A percentile compares a stretch with the other conserved stretches of the same genome.
These are phyloP conservation scores for Nettapus auritus DNA, from an alignment of 2,113 vertebrate genomes.

Conservation along the genomic window DNA sequence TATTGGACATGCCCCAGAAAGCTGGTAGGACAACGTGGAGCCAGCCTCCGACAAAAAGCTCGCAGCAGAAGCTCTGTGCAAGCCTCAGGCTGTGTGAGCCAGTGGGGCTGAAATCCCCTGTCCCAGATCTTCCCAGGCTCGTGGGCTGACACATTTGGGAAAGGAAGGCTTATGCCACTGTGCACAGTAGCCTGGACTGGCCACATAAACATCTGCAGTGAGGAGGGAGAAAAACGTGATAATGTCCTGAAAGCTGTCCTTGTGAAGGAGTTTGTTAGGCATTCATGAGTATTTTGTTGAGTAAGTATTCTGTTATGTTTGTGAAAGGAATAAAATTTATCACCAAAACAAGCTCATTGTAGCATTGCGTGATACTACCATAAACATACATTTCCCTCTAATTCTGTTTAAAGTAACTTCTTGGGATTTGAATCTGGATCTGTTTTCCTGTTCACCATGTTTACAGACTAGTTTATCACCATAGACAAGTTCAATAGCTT, in stretches of 20 bases:
- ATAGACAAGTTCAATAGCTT: not conserved
- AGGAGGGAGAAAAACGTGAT: not conserved
- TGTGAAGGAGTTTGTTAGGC: not conserved
- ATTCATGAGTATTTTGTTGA: not conserved
- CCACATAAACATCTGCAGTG: not conserved
- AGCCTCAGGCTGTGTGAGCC: not conserved
- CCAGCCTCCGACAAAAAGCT: not conserved
- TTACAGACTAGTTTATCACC: not conserved
- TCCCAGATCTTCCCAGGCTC: not conserved
- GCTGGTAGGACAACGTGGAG: not conserved
- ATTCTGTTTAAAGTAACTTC: not conserved
- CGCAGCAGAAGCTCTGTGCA: not conserved
- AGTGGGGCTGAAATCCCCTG: rapidly evolving
- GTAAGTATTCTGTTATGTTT: not conserved
- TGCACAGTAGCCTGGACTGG: rapidly evolving
- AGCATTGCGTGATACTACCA: not conserved
- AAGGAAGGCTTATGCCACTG: not conserved
- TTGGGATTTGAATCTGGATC: not conserved
- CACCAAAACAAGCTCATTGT: not conserved
- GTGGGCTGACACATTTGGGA: not conserved
- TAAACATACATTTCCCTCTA: not conserved
- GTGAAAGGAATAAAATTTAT: not conserved
- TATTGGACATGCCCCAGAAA: not conserved
- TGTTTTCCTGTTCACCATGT: not conserved
- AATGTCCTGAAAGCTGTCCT: not conserved